phyloP scores from a whole-genome alignment of 2,797 vertebrate genomes.

The Gastrophryne carolinensis region DNA sequence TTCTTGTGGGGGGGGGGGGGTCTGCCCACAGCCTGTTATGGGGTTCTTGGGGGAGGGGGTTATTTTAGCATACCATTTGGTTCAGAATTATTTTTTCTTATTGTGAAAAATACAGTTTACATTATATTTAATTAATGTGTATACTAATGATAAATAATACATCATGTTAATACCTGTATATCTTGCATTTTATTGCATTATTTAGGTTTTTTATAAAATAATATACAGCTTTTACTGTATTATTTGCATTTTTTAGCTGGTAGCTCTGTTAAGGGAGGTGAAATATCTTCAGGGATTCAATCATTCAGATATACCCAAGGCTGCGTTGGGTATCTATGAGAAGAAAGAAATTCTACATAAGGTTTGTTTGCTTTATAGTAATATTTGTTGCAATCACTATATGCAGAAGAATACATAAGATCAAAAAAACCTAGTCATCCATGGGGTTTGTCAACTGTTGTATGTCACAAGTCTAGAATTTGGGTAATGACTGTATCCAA shows the following conservation, averaged over 20 bases:
- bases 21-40: too few relatives aligned
- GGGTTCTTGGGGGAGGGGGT: too few relatives aligned
- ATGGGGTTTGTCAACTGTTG: too few relatives aligned
- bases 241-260: slow-evolving; percentile 61
- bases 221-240: neutral
- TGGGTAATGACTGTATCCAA: too few relatives aligned
- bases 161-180: neutral
- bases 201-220: neutral
- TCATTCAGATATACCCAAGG: slow-evolving; percentile 69
- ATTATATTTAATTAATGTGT: neutral
- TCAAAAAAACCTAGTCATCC: too few relatives aligned
- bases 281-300: slow-evolving; percentile 75
- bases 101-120: neutral
- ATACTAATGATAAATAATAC: neutral
- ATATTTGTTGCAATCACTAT: too few relatives aligned
- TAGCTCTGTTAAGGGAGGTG: slow-evolving; percentile 78
- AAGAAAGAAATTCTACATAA: slow-evolving; percentile 74
- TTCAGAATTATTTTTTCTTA: too few relatives aligned
- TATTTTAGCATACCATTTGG: too few relatives aligned
- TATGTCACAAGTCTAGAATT: too few relatives aligned
- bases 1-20: too few relatives aligned
- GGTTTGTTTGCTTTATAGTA: too few relatives aligned
- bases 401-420: too few relatives aligned
- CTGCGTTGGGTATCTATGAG: slow-evolving; percentile 71
- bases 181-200: neutral